Evolutionary conservation across 2,888 invertebrate species (phyloP).

Genomic region (Pollenia labialis): DNA sequence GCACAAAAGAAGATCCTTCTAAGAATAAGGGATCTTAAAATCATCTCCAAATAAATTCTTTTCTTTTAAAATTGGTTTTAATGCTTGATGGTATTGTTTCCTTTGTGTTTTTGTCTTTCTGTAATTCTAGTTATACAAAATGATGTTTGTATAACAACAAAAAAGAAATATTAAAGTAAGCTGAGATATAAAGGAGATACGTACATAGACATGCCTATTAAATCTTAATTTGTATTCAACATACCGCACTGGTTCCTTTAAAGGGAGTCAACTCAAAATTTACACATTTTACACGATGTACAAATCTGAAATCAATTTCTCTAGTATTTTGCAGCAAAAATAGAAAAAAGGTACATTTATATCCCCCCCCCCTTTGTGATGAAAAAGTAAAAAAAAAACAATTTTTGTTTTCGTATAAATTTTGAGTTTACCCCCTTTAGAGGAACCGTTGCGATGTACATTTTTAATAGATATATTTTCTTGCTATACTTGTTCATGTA

Average conservation of each 20-base stretch:
- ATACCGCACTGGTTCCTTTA: no score
- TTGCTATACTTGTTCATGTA: no score
- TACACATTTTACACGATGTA: background rate
- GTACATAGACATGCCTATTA: background rate
- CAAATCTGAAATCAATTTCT: no score
- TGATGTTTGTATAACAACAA: constrained; percentile 16
- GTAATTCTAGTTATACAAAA: background rate
- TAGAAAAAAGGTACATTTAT: no score
- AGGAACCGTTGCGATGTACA: no score
- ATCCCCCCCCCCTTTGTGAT: no score
- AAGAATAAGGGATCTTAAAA: background rate
- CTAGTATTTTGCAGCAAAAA: background rate
- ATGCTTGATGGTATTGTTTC: constrained; percentile 23
- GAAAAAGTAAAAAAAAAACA: no score
- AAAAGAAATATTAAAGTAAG: constrained; percentile 5
- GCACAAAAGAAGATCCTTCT: constrained; percentile 11
- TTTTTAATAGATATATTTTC: no score
- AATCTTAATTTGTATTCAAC: background rate
- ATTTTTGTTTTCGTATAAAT: no score
- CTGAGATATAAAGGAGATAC: constrained; percentile 8
- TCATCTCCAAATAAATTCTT: constrained; percentile 5
- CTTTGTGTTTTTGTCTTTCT: background rate
- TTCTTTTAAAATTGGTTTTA: constrained; percentile 40
- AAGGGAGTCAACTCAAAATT: no score
- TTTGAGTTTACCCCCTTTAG: no score